Percentiles rank a stretch among this genome's conserved stretches.
Evolutionary conservation across 2,797 vertebrate genomes (phyloP).

Genomic region (Thamnophis elegans): DNA sequence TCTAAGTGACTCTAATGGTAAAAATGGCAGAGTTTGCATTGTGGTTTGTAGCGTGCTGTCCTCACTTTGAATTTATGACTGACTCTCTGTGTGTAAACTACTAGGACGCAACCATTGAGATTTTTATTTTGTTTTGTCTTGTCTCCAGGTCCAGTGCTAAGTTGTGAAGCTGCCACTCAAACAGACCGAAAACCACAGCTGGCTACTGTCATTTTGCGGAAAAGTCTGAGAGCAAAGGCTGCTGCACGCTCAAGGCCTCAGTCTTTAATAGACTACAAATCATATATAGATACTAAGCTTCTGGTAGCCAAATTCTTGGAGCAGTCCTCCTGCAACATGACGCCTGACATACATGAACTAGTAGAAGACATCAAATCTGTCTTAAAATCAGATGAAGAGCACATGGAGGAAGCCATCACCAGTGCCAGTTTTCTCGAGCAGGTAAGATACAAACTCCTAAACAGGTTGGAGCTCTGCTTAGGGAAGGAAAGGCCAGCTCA

Average conservation of each 20-base stretch:
- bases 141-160: slow-evolving; percentile 60
- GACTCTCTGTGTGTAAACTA: background rate
- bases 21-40: background rate
- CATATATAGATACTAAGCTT: slow-evolving; percentile 80
- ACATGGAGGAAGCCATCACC: slow-evolving; percentile 83
- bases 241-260: slow-evolving; percentile 68
- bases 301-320: slow-evolving; percentile 79
- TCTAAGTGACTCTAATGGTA: background rate
- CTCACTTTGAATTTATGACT: background rate
- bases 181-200: slow-evolving; percentile 66
- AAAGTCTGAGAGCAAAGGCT: slow-evolving; percentile 49
- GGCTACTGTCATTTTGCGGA: slow-evolving; percentile 60
- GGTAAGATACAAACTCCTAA: slow-evolving; percentile 56
- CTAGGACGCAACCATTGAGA: background rate
- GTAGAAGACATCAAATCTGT: slow-evolving; percentile 82
- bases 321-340: slow-evolving; percentile 77
- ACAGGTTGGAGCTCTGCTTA: background rate
- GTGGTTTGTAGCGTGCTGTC: background rate
- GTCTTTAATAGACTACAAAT: slow-evolving; percentile 82
- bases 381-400: slow-evolving; percentile 82
- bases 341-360: slow-evolving; percentile 78
- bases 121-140: slow-evolving; percentile 54
- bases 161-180: slow-evolving; percentile 72
- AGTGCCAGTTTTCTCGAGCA: slow-evolving; percentile 85
- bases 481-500: background rate